Percentiles rank a stretch among this genome's conserved stretches.
Conservation (phyloP, 2,888 invertebrate genomes). For the Plagodis pulveraria region DNA sequence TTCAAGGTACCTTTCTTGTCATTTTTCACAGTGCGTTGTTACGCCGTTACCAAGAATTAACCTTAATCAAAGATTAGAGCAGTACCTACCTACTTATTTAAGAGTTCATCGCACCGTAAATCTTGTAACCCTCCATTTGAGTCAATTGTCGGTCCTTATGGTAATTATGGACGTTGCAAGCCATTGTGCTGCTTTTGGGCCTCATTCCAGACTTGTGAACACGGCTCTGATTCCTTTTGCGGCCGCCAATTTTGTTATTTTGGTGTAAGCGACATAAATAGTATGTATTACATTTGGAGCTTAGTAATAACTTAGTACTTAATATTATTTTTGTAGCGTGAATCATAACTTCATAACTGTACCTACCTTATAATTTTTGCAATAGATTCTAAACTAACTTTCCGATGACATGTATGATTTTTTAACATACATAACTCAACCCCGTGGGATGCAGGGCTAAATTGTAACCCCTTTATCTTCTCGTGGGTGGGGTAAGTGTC, state of each 20-base stretch:
- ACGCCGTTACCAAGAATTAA: background rate
- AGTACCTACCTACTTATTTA: background rate
- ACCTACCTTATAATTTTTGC: too few species aligned
- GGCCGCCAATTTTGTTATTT: slow-evolving; percentile 6
- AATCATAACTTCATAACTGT: too few species aligned
- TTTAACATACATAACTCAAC: too few species aligned
- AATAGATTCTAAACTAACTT: too few species aligned
- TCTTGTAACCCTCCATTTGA: slow-evolving; percentile 5
- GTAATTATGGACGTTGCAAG: slow-evolving; percentile 12
- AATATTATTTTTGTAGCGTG: background rate
- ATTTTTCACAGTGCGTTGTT: too few species aligned
- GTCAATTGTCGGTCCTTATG: slow-evolving; percentile 22
- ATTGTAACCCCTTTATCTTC: too few species aligned
- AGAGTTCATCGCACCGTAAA: slow-evolving; percentile 1
- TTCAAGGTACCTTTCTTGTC: too few species aligned
- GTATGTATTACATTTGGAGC: background rate
- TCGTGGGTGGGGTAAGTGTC: too few species aligned
- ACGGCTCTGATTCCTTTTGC: slow-evolving; percentile 6
- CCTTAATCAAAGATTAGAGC: slow-evolving; percentile 1
- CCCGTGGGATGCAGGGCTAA: too few species aligned
- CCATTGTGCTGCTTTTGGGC: slow-evolving; percentile 25
- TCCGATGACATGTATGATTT: too few species aligned
- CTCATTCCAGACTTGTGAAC: slow-evolving; percentile 8
- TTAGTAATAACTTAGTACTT: background rate
- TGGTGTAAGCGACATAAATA: background rate